Conservation (phyloP, 2,113 vertebrate genomes). For the Myanophis thanlyinensis region DNA sequence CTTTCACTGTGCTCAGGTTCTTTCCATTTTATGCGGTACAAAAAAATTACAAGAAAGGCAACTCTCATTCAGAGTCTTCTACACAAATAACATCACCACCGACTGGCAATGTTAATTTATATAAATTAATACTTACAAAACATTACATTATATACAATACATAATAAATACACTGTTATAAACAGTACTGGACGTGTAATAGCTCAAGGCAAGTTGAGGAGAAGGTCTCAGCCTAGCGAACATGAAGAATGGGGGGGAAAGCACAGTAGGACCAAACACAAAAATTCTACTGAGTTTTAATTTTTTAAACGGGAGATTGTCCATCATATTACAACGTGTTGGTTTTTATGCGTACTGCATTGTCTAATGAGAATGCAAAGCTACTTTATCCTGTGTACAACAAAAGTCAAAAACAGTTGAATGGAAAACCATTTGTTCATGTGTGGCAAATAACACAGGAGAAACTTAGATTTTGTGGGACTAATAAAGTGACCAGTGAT, state of each 20-base stretch:
- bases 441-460: constrained; percentile 36
- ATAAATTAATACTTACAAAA: constrained; percentile 99
- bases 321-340: constrained; percentile 19
- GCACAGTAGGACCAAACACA: constrained; percentile 27
- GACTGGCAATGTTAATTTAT: constrained; percentile 94
- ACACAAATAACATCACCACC: constrained; percentile 88
- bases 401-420: constrained; percentile 34
- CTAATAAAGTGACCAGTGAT: constrained; percentile 21
- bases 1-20: constrained; percentile 73
- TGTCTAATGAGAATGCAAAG: constrained; percentile 22
- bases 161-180: constrained; percentile 99
- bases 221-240: constrained; percentile 59
- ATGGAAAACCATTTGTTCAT: constrained; percentile 2
- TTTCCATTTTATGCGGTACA: constrained; percentile 74
- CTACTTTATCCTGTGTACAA: constrained; percentile 44
- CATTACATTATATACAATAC: constrained; percentile 97
- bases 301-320: not conserved
- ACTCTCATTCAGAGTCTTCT: constrained; percentile 92
- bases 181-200: constrained; percentile 93
- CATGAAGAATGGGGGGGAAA: constrained; percentile 13
- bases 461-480: not conserved
- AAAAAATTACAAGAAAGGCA: constrained; percentile 76
- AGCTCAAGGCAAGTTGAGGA: constrained; percentile 86
- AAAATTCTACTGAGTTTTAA: constrained; percentile 21
- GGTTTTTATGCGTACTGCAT: constrained; percentile 19